Evolutionary conservation across 2,113 vertebrate species (phyloP), one percentile per base, ranked within the genome.

Genomic region (Boulengeromyrus knoepffleri): DNA sequence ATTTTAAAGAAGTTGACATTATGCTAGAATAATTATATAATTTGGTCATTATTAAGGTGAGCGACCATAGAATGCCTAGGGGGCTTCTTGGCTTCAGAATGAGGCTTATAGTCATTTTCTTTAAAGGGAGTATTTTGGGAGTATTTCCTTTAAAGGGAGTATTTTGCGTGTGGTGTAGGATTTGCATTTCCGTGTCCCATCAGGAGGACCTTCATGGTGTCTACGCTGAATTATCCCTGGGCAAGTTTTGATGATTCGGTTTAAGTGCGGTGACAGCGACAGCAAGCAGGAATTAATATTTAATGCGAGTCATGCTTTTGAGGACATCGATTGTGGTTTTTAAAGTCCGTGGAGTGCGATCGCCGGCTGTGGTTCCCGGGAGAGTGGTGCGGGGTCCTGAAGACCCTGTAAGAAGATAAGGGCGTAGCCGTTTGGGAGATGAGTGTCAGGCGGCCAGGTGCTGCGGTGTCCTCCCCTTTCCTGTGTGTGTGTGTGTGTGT

Each of bases 401-500:
- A 56, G 53, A 49, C 50, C 27, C n/a, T 50, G 27, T 87, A 27
- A 88, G 39, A 58, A 19, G 21, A 88, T 53, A 56, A 39, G 13
- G 53, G 50, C 7, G 7, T 7, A 58, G 31, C 46, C 2, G 1
- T 53, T 66, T 62, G 31, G 36, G 49, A 46, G 2, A 66, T 5
- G 36, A 46, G 15, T 47, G 49, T 45, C 87, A 46, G 19, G 53
- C 9, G 42, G 24, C 74, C 77, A 85, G 56, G 45, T 86, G 49
- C 56, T 74, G n/a, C 45, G 15, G 49, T 74, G 53, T 49, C 77
- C 47, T 21, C 62, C 84, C 36, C 21, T 27, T 87, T 86, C 62
- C 27, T 88, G 87, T 90, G 80, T 89, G 88, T 74, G 47, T 88
- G 50, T 90, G 89, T 89, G 85, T 90, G 10, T 49, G 0, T 10